Percentiles rank a stretch among this genome's conserved stretches.
Conservation (phyloP, 2,113 vertebrate genomes). For the Pitta sordida region DNA sequence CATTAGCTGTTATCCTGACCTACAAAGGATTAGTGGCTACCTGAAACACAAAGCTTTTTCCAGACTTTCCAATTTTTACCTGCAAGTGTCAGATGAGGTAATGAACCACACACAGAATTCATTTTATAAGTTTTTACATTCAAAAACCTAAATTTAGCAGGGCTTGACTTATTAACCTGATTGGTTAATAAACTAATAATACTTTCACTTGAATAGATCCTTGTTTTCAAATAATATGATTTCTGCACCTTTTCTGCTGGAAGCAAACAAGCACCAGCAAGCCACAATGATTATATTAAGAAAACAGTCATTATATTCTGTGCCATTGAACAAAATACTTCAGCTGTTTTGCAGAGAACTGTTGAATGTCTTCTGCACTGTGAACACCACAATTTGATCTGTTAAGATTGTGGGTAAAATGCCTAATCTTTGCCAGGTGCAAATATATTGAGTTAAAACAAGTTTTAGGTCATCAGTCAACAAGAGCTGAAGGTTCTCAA, state of each 20-base stretch:
- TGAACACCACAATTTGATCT: not conserved
- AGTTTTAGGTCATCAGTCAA: not conserved
- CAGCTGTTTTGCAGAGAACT: not conserved
- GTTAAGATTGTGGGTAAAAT: not conserved
- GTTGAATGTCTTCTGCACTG: not conserved
- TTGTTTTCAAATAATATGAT: not conserved
- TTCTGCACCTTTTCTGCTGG: not conserved
- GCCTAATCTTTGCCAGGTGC: not conserved
- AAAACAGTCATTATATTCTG: not conserved
- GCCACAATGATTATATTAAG: not conserved
- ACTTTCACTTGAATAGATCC: not conserved
- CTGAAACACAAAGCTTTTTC: slow-evolving; percentile 19
- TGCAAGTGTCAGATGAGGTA: not conserved
- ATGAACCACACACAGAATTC: not conserved
- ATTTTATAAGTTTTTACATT: not conserved
- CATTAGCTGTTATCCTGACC: not conserved
- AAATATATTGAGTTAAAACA: not conserved
- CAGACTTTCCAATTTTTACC: not conserved
- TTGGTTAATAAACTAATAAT: not conserved
- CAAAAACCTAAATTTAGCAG: not conserved
- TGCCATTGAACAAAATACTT: not conserved
- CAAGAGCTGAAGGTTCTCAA: not conserved
- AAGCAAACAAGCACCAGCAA: not conserved
- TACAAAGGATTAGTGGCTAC: not conserved
- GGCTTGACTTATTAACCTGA: not conserved